These are phyloP conservation scores for Idaea dimidiata DNA, from an alignment of 2,888 invertebrate genomes.

Conservation along the genomic window DNA sequence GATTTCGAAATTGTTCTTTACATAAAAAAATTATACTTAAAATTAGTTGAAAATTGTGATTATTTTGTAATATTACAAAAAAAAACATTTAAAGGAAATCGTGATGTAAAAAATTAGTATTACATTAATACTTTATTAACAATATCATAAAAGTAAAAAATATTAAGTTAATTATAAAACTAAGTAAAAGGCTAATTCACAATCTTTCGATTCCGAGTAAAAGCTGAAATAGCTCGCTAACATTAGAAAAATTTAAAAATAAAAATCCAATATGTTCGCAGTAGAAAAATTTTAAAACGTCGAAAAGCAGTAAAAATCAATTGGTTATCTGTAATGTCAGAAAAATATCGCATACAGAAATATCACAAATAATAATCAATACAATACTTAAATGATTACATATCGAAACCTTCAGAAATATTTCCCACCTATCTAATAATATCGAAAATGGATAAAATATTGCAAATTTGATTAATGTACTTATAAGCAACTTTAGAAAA, in stretches of 20 bases:
- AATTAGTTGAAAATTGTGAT: neutral
- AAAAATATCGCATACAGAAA: neutral
- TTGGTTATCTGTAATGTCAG: neutral
- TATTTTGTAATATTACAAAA: neutral
- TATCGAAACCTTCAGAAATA: too few species aligned
- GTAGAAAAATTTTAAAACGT: neutral
- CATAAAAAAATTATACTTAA: neutral
- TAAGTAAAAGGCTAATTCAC: neutral
- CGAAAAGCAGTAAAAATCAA: neutral
- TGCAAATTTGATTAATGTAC: too few species aligned
- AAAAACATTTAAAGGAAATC: neutral
- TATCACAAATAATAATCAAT: neutral
- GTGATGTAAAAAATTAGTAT: conserved; percentile 1
- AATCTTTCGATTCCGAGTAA: neutral
- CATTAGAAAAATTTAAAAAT: too few species aligned
- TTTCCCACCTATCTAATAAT: too few species aligned
- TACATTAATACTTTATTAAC: neutral
- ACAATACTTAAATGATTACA: too few species aligned
- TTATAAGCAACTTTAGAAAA: too few species aligned
- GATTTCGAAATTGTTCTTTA: conserved; percentile 20
- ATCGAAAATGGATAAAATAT: too few species aligned
- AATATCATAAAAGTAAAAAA: neutral
- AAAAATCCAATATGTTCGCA: too few species aligned
- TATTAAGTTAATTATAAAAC: neutral
- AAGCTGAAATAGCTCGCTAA: neutral